Base-by-base conservation (phyloP, 2,797 vertebrate species). In the Falco novaeseelandiae region DNA sequence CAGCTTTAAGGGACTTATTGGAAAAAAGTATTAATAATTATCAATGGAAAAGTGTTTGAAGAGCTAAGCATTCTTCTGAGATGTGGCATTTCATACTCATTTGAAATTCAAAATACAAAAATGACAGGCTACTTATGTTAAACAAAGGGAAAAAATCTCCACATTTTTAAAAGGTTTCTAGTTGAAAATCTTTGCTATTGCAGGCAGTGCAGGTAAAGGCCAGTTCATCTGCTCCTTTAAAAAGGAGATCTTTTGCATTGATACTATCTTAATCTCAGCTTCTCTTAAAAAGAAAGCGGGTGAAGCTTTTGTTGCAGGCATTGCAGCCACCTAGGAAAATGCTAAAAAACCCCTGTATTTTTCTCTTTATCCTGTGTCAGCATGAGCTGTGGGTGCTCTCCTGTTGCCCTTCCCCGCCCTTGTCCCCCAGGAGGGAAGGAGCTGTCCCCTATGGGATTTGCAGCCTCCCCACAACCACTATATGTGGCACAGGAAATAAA, bases 401-500 rank as follows among this genome's bases (percentile, higher is more conserved):
- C 71, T 49, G 8, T 15, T 46, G 20, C 67, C 23, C 23, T 83
- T 54, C 26, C 49, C 51, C 55, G 30, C 26, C 51, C 11, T 44
- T 10, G 8, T 4, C 5, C 16, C 4, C 1, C 0, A 0, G 0
- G 4, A 22, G 29, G 10, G 18, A 59, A 19, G 38, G 6, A 74
- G 22, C n/a, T 51, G 10, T 65, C 21, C 18, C 6, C 14, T 12
- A 0, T 17, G 34, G 44, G 44, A n/a, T 82, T 46, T 79, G 12
- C 38, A 93, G 54, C 34, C 29, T 58, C 26, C 32, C 9, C 51
- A 32, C 17, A 34, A 12, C 3, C 10, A 2, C 34, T 36, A 1
- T 2, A 0, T 52, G 30, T 1, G 4, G 34, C 26, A 29, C 10
- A 76, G 48, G 14, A 36, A 48, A 69, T 30, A 5, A 58, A 22